phyloP scores from a whole-genome alignment of 2,888 invertebrate species.

The Cabera pusaria region DNA sequence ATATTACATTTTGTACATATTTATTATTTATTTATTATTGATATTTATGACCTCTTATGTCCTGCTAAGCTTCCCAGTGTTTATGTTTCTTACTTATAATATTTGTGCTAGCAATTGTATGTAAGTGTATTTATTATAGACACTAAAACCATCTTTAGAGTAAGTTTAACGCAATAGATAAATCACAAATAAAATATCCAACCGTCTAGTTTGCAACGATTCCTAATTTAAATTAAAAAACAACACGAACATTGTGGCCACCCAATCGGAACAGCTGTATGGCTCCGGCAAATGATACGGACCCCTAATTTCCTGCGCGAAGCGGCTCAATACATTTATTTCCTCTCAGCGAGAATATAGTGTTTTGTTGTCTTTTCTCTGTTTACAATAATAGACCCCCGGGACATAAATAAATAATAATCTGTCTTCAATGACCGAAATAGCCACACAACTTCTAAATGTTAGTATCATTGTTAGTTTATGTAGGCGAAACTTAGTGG shows the following conservation, averaged over 20 bases:
- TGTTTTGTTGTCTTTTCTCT: constrained; percentile 21
- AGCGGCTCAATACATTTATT: constrained; percentile 27
- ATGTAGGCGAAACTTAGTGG: too few relatives aligned
- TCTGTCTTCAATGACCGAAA: constrained; percentile 4
- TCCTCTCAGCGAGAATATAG: constrained; percentile 17
- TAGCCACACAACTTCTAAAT: constrained; percentile 4
- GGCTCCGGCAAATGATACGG: constrained; percentile 23
- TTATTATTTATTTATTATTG: too few relatives aligned
- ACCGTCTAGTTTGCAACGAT: constrained; percentile 2
- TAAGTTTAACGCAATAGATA: too few relatives aligned
- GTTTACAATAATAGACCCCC: constrained; percentile 15
- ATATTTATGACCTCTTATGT: too few relatives aligned
- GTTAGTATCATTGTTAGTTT: too few relatives aligned
- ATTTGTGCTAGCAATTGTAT: too few relatives aligned
- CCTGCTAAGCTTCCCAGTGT: too few relatives aligned
- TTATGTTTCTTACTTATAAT: too few relatives aligned
- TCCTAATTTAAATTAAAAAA: constrained; percentile 15
- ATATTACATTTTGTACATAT: too few relatives aligned
- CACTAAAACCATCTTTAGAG: too few relatives aligned
- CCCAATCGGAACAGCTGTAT: constrained; percentile 23
- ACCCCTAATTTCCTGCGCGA: constrained; percentile 30
- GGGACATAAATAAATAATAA: constrained; percentile 14
- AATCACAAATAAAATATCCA: too few relatives aligned
- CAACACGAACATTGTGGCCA: constrained; percentile 13
- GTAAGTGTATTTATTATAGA: too few relatives aligned